These are phyloP conservation scores for Callimorpha dominula DNA, from an alignment of 2,888 invertebrate genomes.

Conservation along the genomic window DNA sequence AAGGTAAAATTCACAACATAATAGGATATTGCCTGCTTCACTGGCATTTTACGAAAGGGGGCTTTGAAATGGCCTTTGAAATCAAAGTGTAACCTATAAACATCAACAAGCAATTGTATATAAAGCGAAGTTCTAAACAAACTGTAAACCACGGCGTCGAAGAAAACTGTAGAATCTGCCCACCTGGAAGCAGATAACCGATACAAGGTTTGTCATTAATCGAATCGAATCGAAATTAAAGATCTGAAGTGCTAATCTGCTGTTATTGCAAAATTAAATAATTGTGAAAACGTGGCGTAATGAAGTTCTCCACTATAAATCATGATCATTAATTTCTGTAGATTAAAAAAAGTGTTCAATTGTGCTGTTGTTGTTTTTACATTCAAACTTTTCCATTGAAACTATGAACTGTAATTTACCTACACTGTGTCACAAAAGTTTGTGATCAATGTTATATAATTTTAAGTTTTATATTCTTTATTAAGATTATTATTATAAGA, in stretches of 20 bases:
- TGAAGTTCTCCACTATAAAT: background rate
- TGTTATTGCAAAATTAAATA: conserved; percentile 4
- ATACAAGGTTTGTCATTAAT: conserved; percentile 61
- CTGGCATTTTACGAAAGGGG: conserved; percentile 22
- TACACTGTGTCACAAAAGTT: background rate
- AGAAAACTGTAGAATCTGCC: conserved; percentile 69
- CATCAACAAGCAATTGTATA: conserved; percentile 41
- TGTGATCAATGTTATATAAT: background rate
- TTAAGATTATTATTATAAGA: too few relatives aligned
- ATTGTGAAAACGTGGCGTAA: conserved; percentile 15
- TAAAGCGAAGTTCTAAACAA: conserved; percentile 52
- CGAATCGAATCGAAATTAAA: background rate
- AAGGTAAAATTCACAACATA: conserved; percentile 7
- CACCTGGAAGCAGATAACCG: conserved; percentile 68
- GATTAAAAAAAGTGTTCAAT: background rate
- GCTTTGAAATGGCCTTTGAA: conserved; percentile 35
- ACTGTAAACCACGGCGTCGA: conserved; percentile 75
- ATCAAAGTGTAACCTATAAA: conserved; percentile 47
- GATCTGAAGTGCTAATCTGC: background rate
- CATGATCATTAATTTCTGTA: background rate
- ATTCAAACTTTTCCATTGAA: background rate
- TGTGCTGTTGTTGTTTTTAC: background rate
- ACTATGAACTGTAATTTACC: background rate
- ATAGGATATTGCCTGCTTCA: conserved; percentile 13
- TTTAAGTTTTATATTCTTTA: background rate